These are phyloP conservation scores for Caenorhabditis becei DNA, from an alignment of 2,888 invertebrate genomes.

Conservation along the genomic window DNA sequence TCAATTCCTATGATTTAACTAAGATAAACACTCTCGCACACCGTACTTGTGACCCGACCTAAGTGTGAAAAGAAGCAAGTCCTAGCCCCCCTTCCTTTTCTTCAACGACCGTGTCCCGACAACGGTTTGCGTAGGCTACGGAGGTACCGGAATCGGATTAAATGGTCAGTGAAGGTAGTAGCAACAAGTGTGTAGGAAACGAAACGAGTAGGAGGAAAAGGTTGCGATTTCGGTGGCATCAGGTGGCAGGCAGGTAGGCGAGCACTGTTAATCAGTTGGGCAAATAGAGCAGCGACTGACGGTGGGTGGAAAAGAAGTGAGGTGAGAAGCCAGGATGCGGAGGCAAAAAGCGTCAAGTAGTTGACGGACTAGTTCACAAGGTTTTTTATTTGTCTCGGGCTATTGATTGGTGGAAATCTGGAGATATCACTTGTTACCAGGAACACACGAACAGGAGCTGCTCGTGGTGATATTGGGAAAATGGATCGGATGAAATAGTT, in stretches of 20 bases:
- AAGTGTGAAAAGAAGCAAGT: slow-evolving; percentile 50
- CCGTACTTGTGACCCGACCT: slow-evolving; percentile 60
- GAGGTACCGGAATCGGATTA: slow-evolving; percentile 33
- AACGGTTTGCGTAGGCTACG: slow-evolving; percentile 36
- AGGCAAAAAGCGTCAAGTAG: slow-evolving; percentile 46
- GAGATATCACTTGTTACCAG: slow-evolving; percentile 6
- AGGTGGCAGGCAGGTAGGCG: slow-evolving; percentile 39
- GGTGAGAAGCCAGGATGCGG: slow-evolving; percentile 57
- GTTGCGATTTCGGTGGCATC: slow-evolving; percentile 52
- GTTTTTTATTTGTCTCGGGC: slow-evolving; percentile 28
- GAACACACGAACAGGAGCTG: no score
- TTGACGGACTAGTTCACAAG: slow-evolving; percentile 50
- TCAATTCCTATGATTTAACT: slow-evolving; percentile 55
- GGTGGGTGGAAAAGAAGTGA: slow-evolving; percentile 30
- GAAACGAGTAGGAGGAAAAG: slow-evolving; percentile 39
- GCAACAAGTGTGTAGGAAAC: slow-evolving; percentile 2
- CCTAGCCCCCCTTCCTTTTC: slow-evolving; percentile 1
- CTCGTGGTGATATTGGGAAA: no score
- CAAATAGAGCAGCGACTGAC: slow-evolving; percentile 48
- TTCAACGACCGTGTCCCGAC: neutral
- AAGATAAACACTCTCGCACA: slow-evolving; percentile 60
- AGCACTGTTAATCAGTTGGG: slow-evolving; percentile 62
- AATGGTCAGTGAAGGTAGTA: slow-evolving; percentile 34
- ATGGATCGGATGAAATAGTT: no score
- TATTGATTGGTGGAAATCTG: slow-evolving; percentile 37